A percentile compares a stretch with the other conserved stretches of the same genome.
These are phyloP conservation scores for Clunio marinus DNA, from an alignment of 2,888 invertebrate genomes.

Conservation along the genomic window DNA sequence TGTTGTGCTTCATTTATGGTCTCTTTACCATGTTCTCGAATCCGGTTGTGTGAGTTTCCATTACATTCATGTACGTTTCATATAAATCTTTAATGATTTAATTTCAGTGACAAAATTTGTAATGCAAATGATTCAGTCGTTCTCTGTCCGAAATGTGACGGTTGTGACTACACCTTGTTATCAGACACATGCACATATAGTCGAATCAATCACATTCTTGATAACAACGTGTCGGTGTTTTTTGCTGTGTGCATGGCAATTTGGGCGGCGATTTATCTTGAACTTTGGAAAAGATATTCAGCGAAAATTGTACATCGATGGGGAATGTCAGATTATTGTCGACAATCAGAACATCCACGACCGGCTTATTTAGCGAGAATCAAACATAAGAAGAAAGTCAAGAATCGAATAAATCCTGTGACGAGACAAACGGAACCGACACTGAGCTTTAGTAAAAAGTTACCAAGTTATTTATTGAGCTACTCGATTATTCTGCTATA, in stretches of 20 bases:
- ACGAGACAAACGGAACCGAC: conserved; percentile 31
- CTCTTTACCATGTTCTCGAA: conserved; percentile 49
- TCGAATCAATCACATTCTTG: conserved; percentile 71
- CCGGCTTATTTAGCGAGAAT: conserved; percentile 68
- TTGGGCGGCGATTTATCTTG: conserved; percentile 75
- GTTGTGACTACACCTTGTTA: conserved; percentile 57
- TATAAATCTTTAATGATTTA: background rate
- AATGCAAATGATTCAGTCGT: conserved; percentile 54
- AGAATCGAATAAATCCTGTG: conserved; percentile 52
- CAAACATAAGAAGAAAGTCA: conserved; percentile 52
- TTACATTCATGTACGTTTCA: conserved; percentile 41
- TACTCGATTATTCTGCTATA: conserved; percentile 56
- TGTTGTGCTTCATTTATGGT: conserved; percentile 63
- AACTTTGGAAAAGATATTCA: conserved; percentile 78
- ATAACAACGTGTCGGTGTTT: conserved; percentile 72
- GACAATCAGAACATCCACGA: conserved; percentile 69
- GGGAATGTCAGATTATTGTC: conserved; percentile 73
- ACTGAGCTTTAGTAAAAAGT: conserved; percentile 60
- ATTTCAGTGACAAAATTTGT: conserved; percentile 60
- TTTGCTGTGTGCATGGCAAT: conserved; percentile 79
- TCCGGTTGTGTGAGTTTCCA: conserved; percentile 1
- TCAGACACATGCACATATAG: conserved; percentile 68
- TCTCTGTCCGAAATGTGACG: conserved; percentile 81
- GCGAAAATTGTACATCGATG: conserved; percentile 75
- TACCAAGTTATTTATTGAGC: conserved; percentile 67